Conservation (phyloP, 2,888 invertebrate species). For the Therioaphis trifolii region DNA sequence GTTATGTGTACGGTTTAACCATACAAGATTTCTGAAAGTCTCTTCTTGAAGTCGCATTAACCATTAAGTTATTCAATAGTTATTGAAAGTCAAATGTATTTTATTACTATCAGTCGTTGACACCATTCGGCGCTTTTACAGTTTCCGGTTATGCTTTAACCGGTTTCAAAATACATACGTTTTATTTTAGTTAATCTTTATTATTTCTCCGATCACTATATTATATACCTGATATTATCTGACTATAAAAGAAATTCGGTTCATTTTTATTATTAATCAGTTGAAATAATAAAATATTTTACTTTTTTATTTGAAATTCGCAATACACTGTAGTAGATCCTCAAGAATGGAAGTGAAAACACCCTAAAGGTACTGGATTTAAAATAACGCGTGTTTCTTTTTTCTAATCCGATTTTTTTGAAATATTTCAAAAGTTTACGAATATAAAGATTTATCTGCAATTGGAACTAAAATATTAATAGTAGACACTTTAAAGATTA, state of each 20-base stretch:
- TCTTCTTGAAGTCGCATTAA: neutral
- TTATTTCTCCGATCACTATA: slow-evolving; percentile 1
- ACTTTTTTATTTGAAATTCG: no score
- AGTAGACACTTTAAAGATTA: no score
- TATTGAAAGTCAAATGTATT: slow-evolving; percentile 50
- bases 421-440: no score
- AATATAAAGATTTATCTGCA: no score
- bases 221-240: neutral
- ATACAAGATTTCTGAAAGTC: slow-evolving; percentile 16
- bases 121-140: slow-evolving; percentile 52
- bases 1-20: neutral
- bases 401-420: no score
- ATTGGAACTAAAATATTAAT: no score
- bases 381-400: no score
- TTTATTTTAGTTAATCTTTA: slow-evolving; percentile 38
- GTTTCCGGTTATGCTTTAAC: slow-evolving; percentile 50
- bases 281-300: no score
- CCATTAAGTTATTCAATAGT: slow-evolving; percentile 30
- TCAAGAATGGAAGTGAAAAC: no score
- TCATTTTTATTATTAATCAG: slow-evolving; percentile 21
- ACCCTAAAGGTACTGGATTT: no score
- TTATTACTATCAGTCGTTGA: slow-evolving; percentile 56
- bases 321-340: no score
- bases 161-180: slow-evolving; percentile 30
- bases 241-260: slow-evolving; percentile 33